Evolutionary conservation across 2,888 invertebrate genomes (phyloP), one percentile per base, ranked within the genome.

Genomic region (Julus scanicus): DNA sequence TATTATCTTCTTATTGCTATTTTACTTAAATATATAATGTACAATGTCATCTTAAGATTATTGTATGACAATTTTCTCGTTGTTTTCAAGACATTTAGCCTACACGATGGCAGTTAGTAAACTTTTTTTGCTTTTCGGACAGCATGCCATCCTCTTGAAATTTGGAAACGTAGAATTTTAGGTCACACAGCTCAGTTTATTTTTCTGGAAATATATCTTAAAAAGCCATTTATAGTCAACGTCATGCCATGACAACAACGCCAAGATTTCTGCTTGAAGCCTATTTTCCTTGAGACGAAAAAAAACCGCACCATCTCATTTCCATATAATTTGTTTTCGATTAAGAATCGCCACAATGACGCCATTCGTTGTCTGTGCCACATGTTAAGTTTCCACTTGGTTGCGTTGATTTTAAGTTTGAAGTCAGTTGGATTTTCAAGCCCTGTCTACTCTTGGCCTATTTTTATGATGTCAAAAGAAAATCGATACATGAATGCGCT

Each of bases 331-430:
- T 71, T 71, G 71, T 71, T 71, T 71, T 71, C 71, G 71, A 71
- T 71, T 71, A 71, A 71, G n/a, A 71, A 71, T 71, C 71, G 71
- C 71, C 71, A 71, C 71, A 29, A 71, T 71, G 71, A 71, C 71
- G 71, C 71, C 71, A 71, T 71, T 71, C 71, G 71, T 71, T 71
- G 71, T 71, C 71, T 71, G 71, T 20, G 71, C 71, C 71, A 71
- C 71, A 71, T 71, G 71, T 71, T 71, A 71, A 71, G 71, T 71
- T 29, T 71, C 71, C 71, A 71, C 71, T 29, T 71, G 29, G 71
- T 29, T 71, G 71, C 29, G n/a, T 71, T 71, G 71, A 71, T 71
- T 71, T 71, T 9, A 71, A 71, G 71, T 71, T 71, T 71, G 71
- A 71, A 71, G 71, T 71, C 71, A 29, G 71, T 29, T 29, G 71